Conservation (phyloP, 53 echinoderm and acorn worm genomes). For the Holothuria scabra region DNA sequence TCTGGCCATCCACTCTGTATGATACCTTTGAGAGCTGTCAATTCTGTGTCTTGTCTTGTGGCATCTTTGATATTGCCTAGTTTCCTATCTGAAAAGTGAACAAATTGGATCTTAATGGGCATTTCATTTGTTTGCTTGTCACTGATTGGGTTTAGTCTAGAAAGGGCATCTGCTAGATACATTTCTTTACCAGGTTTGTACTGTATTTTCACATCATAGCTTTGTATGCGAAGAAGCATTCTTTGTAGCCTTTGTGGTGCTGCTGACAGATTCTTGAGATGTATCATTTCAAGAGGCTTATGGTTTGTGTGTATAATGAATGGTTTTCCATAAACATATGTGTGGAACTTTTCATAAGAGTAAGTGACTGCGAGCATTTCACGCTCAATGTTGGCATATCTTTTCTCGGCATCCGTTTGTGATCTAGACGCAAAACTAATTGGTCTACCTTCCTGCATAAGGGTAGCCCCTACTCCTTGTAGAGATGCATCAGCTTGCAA, state of each 20-base stretch:
- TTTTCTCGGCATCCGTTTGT: conserved; percentile 12
- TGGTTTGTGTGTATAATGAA: conserved; percentile 1
- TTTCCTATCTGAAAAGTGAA: conserved; percentile 65
- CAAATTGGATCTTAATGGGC: conserved; percentile 49
- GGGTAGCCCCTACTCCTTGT: not conserved
- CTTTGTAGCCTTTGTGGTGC: conserved; percentile 65
- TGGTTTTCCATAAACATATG: conserved; percentile 28
- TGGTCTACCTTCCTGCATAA: conserved; percentile 19
- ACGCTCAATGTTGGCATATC: conserved; percentile 38
- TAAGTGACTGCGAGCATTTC: conserved; percentile 25
- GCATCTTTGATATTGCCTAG: conserved; percentile 42
- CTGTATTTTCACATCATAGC: conserved; percentile 57
- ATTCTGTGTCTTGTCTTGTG: too few species aligned
- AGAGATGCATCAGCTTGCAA: conserved; percentile 49
- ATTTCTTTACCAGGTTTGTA: conserved; percentile 68
- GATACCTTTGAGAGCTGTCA: too few species aligned
- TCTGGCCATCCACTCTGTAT: too few species aligned
- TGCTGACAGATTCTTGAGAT: conserved; percentile 45
- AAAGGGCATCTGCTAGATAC: conserved; percentile 64
- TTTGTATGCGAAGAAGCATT: too few species aligned
- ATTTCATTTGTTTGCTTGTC: not conserved
- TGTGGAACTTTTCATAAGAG: conserved; percentile 30
- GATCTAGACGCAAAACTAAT: conserved; percentile 19
- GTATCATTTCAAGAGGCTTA: conserved; percentile 74
- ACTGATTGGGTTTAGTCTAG: conserved; percentile 56